Percentiles rank a stretch among this genome's conserved stretches.
phyloP scores from a whole-genome alignment of 2,113 vertebrate species.

The Zosterops hypoxanthus region DNA sequence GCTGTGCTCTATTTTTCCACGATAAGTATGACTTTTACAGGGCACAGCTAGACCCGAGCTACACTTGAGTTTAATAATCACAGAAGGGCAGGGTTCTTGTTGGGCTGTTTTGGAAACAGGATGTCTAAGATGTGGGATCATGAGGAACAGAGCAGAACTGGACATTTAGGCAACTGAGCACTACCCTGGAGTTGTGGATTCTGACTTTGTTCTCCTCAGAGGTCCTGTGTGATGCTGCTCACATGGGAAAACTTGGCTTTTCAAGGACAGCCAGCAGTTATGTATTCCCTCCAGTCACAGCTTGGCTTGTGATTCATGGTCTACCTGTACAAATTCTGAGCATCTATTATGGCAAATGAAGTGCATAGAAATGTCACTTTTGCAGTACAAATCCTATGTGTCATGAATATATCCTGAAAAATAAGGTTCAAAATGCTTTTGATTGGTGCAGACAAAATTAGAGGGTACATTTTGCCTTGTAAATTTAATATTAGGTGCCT shows the following conservation, averaged over 20 bases:
- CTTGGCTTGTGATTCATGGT: not conserved
- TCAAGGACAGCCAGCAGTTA: not conserved
- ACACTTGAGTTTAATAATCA: fast-evolving
- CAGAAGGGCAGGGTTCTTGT: fast-evolving
- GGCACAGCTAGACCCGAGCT: not conserved
- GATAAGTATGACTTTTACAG: not conserved
- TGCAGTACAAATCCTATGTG: not conserved
- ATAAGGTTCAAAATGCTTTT: not conserved
- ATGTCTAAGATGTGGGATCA: fast-evolving
- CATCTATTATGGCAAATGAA: not conserved
- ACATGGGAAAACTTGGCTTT: not conserved
- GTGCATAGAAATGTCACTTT: not conserved
- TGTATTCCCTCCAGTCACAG: not conserved
- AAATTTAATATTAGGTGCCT: not conserved
- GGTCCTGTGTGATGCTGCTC: not conserved
- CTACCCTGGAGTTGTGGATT: not conserved
- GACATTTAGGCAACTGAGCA: fast-evolving
- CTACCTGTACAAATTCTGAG: not conserved
- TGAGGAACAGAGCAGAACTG: not conserved
- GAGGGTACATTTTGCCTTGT: not conserved
- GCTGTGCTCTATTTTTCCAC: fast-evolving
- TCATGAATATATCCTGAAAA: not conserved
- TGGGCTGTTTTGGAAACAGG: not conserved
- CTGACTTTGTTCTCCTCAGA: not conserved
- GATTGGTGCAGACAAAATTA: not conserved